Evolutionary conservation across 2,888 invertebrate species (phyloP).

Genomic region (Archips crataeganus): DNA sequence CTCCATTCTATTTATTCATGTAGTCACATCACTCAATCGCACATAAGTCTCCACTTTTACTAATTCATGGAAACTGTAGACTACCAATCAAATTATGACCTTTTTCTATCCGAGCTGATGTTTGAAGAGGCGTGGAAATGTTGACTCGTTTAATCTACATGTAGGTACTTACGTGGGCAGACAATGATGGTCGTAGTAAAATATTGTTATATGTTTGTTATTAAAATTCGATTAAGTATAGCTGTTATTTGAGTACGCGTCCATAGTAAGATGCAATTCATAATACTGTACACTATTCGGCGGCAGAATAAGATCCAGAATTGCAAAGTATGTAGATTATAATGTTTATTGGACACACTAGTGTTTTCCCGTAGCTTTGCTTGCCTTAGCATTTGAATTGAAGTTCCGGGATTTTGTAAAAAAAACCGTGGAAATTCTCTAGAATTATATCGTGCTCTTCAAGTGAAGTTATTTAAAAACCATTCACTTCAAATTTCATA

Average conservation of each 20-base stretch:
- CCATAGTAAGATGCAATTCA: slow-evolving; percentile 6
- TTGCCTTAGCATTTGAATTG: too few relatives aligned
- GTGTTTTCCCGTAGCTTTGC: too few relatives aligned
- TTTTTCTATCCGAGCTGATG: slow-evolving; percentile 45
- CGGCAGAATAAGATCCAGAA: neutral
- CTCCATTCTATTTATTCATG: neutral
- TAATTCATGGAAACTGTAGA: slow-evolving; percentile 24
- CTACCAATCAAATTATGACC: slow-evolving; percentile 46
- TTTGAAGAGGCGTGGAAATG: slow-evolving; percentile 57
- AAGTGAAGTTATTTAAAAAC: too few relatives aligned
- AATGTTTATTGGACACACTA: too few relatives aligned
- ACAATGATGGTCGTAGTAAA: slow-evolving; percentile 54
- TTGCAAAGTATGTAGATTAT: neutral
- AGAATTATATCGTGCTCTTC: too few relatives aligned
- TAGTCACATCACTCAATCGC: neutral
- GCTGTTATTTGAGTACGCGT: slow-evolving; percentile 27
- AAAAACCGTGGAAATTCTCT: too few relatives aligned
- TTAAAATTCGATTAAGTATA: slow-evolving; percentile 57
- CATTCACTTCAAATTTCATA: too few relatives aligned
- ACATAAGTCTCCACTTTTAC: slow-evolving; percentile 3
- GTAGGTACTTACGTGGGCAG: slow-evolving; percentile 56
- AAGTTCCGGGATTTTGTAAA: too few relatives aligned
- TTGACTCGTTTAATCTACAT: slow-evolving; percentile 51
- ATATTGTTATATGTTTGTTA: slow-evolving; percentile 62
- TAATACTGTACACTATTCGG: neutral